A percentile compares a stretch with the other conserved stretches of the same genome.
Evolutionary conservation across 2,113 vertebrate genomes (phyloP).

Genomic region (Aramus guarauna): DNA sequence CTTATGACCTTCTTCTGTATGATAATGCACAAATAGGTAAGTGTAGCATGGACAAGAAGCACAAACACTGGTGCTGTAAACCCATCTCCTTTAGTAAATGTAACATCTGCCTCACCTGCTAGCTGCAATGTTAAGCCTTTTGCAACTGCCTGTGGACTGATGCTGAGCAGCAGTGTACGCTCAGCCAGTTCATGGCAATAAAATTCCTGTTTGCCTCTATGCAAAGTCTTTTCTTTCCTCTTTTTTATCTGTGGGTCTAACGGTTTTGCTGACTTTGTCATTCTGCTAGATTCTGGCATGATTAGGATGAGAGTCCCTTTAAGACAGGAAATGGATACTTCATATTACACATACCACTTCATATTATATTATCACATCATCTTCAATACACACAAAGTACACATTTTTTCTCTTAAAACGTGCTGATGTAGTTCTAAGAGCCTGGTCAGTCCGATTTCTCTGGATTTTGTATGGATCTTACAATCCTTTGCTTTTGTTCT

Average conservation of each 20-base stretch:
- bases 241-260: neutral
- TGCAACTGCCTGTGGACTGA: neutral
- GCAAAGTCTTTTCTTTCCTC: neutral
- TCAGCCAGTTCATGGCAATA: neutral
- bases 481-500: neutral
- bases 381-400: rapidly evolving
- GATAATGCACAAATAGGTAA: conserved; percentile 96
- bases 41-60: neutral
- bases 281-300: neutral
- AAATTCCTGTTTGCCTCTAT: neutral
- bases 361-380: neutral
- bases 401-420: neutral
- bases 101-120: neutral
- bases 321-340: neutral
- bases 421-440: neutral
- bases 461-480: neutral
- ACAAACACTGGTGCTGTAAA: neutral
- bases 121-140: neutral
- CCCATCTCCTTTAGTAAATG: neutral
- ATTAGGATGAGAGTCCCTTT: neutral
- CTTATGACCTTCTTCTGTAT: conserved; percentile 92
- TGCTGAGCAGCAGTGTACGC: neutral
- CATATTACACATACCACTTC: neutral
- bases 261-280: neutral
- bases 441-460: neutral